phyloP scores from a whole-genome alignment of 1,140 invertebrate species.

The Leptinotarsa undecemlineata region DNA sequence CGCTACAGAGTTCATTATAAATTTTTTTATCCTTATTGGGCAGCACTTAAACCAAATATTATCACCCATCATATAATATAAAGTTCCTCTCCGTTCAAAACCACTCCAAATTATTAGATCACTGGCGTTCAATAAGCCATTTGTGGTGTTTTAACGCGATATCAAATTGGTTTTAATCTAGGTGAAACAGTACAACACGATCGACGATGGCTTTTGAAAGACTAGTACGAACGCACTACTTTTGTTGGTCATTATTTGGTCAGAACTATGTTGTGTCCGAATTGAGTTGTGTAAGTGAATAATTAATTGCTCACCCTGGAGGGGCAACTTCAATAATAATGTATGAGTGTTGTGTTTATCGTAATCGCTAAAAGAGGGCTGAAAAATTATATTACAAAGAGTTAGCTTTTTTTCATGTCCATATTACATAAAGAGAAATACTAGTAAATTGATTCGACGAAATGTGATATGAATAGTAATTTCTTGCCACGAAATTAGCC shows the following conservation, averaged over 20 bases:
- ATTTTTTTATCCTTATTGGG: neutral
- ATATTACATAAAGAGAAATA: neutral
- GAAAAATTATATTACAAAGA: no score
- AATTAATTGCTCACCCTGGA: neutral
- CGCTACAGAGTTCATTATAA: neutral
- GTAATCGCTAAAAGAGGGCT: no score
- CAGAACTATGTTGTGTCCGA: neutral
- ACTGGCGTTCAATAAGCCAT: neutral
- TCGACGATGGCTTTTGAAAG: neutral
- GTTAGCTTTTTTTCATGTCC: neutral
- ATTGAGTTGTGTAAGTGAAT: slow-evolving; percentile 6
- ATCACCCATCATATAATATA: neutral
- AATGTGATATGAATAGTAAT: neutral
- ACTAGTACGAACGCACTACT: neutral
- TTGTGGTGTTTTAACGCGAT: neutral
- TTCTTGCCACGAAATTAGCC: no score
- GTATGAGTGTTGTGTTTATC: neutral
- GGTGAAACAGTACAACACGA: neutral
- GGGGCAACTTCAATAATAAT: neutral
- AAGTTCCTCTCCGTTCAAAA: neutral
- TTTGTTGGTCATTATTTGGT: neutral
- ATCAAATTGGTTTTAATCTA: neutral
- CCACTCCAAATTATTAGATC: neutral
- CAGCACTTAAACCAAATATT: neutral
- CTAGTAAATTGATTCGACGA: neutral